Evolutionary conservation across 30 jellyfish, hydroid and myxozoan genomes (phyloP).

Genomic region (Hydra vulgaris): DNA sequence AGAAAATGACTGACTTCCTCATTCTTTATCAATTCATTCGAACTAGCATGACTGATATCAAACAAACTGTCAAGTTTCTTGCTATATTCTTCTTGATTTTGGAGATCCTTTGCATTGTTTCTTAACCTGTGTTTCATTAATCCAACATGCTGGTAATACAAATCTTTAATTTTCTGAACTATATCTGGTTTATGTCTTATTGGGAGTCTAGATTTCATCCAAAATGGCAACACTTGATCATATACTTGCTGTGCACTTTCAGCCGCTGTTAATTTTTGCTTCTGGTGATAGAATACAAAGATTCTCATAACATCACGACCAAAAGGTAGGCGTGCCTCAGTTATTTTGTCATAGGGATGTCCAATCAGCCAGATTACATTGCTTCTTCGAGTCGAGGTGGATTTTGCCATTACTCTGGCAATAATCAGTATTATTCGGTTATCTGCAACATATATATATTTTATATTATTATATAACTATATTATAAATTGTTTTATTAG

Average conservation of each 20-base stretch:
- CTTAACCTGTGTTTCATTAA: background rate
- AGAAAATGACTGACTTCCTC: background rate
- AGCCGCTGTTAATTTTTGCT: background rate
- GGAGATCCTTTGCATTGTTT: background rate
- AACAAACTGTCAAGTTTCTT: background rate
- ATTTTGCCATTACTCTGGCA: background rate
- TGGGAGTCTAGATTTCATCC: background rate
- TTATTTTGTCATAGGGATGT: background rate
- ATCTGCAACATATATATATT: too few species aligned
- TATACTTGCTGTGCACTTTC: background rate
- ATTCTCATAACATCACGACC: background rate
- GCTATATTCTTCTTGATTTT: background rate
- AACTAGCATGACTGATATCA: background rate
- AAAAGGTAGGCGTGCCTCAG: background rate
- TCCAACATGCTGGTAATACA: background rate
- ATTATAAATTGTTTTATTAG: too few species aligned
- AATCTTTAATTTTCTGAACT: background rate
- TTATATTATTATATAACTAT: too few species aligned
- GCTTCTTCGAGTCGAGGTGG: background rate
- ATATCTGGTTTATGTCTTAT: background rate
- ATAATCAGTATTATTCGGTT: too few species aligned
- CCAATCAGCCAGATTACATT: background rate
- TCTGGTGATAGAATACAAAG: background rate
- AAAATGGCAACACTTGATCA: background rate
- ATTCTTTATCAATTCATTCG: background rate